Base-by-base conservation (phyloP, 2,888 invertebrate species). In the Ormyrus labotus region DNA sequence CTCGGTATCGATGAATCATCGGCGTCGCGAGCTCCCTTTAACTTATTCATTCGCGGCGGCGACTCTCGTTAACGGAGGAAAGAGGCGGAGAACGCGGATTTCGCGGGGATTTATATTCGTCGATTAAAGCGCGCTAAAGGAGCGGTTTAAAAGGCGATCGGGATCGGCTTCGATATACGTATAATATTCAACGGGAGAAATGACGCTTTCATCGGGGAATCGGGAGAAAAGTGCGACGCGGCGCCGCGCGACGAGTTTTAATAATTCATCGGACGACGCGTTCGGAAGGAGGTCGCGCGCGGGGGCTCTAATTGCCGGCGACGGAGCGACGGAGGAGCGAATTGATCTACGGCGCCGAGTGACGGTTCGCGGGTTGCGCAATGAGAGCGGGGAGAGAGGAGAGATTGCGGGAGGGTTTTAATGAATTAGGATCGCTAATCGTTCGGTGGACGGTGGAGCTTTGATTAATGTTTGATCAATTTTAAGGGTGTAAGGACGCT, bases 211-310 rank as follows among this genome's bases (percentile, higher is more conserved):
- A 60, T 74, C 51, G 53, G 55, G n/a, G 60, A 72, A 72, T 67
- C 65, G 61, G 55, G 61, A 61, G 60, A 67, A 19, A 19, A 19
- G 19, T 19, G 19, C 19, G 19, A 60, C 50, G 63, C 34, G 64
- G 11, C 7, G 50, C 11, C n/a, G n/a, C 47, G 34, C 7, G 67
- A 19, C 50, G 34, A 57, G 57, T 19, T 74, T 79, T 50, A 74
- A 79, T 79, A 79, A 79, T 79, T 79, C 79, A 79, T 79, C 69
- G 74, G 50, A 19, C 58, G 70, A 34, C 55, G 6, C 69, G 13
- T n/a, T 34, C 3, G 7, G 50, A 79, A 74, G 51, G 69, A 79
- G 69, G 73, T 74, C 68, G 51, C 65, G 13, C 7, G 10, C n/a
- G 47, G 74, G 55, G 10, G n/a, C 75, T 76, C 68, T 68, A 76